phyloP scores from a whole-genome alignment of 2,888 invertebrate species.

The Tineola bisselliella region DNA sequence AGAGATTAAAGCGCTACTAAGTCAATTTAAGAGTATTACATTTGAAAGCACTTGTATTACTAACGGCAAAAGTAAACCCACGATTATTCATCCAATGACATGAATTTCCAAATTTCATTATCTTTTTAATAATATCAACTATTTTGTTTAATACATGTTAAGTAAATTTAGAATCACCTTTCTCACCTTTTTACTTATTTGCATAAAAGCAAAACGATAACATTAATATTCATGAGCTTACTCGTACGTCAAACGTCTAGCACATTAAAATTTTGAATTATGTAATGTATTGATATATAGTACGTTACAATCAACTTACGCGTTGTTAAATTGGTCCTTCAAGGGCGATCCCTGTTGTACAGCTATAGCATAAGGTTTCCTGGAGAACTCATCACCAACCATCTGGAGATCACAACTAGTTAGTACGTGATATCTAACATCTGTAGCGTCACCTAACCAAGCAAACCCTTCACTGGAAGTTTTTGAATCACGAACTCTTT shows the following conservation, averaged over 20 bases:
- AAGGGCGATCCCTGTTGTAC: constrained; percentile 96
- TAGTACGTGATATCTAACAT: constrained; percentile 80
- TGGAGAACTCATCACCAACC: constrained; percentile 96
- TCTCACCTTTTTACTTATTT: constrained; percentile 27
- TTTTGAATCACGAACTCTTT: constrained; percentile 69
- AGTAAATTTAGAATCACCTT: constrained; percentile 20
- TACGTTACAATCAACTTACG: constrained; percentile 70
- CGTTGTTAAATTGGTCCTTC: constrained; percentile 94
- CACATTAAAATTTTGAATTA: too few species aligned
- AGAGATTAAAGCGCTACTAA: too few species aligned
- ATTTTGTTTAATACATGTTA: background rate
- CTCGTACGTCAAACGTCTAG: too few species aligned
- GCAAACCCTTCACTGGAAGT: constrained; percentile 88
- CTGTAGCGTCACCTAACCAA: constrained; percentile 93
- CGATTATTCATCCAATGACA: too few species aligned
- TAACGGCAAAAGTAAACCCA: too few species aligned
- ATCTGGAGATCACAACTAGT: constrained; percentile 90
- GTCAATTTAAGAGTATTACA: too few species aligned
- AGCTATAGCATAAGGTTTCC: constrained; percentile 97
- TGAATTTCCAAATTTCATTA: too few species aligned
- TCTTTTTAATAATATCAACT: too few species aligned
- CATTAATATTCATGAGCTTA: background rate
- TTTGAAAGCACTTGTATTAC: too few species aligned
- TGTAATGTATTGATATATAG: too few species aligned
- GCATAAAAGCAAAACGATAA: constrained; percentile 28